Evolutionary conservation across 2,888 invertebrate genomes (phyloP).

Genomic region (Hermaeophaga mercurialis): DNA sequence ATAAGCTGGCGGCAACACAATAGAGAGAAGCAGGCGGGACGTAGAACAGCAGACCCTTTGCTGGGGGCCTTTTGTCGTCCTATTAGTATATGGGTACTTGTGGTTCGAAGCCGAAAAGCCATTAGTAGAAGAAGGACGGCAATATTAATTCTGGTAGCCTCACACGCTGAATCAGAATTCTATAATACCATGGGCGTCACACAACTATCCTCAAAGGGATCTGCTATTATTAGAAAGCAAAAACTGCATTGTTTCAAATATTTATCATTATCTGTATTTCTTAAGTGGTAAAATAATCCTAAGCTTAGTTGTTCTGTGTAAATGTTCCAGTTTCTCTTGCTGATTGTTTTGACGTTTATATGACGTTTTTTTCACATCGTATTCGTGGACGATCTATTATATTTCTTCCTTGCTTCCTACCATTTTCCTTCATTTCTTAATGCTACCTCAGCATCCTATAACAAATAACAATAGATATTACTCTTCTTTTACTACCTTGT

Average conservation of each 20-base stretch:
- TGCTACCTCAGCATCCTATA: no score
- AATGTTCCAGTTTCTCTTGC: no score
- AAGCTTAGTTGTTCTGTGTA: no score
- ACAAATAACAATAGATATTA: no score
- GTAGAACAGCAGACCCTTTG: slow-evolving; percentile 45
- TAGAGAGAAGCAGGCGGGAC: slow-evolving; percentile 33
- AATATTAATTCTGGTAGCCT: slow-evolving; percentile 36
- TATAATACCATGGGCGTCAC: slow-evolving; percentile 26
- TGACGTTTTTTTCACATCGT: no score
- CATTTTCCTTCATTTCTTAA: no score
- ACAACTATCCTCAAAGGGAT: no score
- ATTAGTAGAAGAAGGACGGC: slow-evolving; percentile 31
- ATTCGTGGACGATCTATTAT: no score
- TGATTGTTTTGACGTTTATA: no score
- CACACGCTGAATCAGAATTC: slow-evolving; percentile 36
- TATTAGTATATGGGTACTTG: slow-evolving; percentile 40
- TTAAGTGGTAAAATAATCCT: background rate
- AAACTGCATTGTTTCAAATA: background rate
- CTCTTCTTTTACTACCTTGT: no score
- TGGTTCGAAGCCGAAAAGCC: slow-evolving; percentile 19
- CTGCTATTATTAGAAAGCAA: no score
- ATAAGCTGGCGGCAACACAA: slow-evolving; percentile 1
- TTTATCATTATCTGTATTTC: background rate
- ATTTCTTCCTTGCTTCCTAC: no score
- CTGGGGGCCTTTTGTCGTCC: slow-evolving; percentile 52